Conservation (phyloP, 2,797 vertebrate species). For the Cuniculus paca region DNA sequence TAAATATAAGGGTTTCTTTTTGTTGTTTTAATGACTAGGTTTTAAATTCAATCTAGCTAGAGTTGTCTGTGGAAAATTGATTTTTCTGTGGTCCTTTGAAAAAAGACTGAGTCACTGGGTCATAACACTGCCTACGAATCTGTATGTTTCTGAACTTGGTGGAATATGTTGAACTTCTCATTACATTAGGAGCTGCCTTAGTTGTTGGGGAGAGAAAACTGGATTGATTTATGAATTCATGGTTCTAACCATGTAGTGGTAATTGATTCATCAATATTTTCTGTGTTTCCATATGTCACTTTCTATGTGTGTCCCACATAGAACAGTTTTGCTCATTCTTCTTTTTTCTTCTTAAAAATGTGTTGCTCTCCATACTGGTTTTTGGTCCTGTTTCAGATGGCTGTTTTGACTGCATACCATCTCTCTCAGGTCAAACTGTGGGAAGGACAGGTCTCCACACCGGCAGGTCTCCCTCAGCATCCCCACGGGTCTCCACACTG, state of each 20-base stretch:
- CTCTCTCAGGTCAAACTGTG: neutral
- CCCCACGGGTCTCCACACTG: neutral
- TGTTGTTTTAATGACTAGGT: neutral
- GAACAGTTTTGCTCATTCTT: neutral
- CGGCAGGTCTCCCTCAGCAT: rapidly evolving
- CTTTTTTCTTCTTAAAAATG: neutral
- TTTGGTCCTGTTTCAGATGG: neutral
- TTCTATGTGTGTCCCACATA: neutral
- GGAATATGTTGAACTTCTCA: neutral
- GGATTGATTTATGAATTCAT: neutral
- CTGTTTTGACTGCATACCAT: neutral
- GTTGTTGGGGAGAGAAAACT: neutral
- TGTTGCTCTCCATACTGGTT: neutral
- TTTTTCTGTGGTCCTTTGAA: neutral
- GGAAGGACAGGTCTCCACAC: neutral
- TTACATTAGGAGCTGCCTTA: neutral
- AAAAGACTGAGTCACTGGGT: neutral
- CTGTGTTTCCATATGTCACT: neutral
- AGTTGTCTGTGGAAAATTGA: neutral
- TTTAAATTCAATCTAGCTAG: conserved; percentile 10
- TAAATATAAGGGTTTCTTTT: neutral
- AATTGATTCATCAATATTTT: neutral
- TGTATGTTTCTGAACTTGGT: neutral
- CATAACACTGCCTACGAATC: neutral
- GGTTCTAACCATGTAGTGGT: neutral